Percentiles rank a stretch among this genome's conserved stretches.
Evolutionary conservation across 2,888 invertebrate species (phyloP).

Genomic region (Machimus atricapillus): DNA sequence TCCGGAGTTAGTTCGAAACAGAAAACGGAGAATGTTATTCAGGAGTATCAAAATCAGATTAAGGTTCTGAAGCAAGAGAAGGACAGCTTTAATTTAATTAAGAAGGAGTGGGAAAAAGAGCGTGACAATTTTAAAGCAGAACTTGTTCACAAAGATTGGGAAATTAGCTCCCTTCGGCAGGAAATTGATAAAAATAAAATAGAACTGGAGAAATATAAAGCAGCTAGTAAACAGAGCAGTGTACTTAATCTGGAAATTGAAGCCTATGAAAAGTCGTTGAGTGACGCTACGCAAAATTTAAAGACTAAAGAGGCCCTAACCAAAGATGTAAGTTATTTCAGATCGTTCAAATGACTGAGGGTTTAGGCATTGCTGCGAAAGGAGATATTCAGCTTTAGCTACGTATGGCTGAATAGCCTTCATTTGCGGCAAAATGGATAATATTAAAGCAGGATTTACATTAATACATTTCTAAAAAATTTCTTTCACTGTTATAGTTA

Average conservation of each 20-base stretch:
- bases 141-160: conserved; percentile 60
- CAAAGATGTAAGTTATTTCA: conserved; percentile 60
- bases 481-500: not conserved
- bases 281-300: conserved; percentile 71
- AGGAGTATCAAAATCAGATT: conserved; percentile 61
- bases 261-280: conserved; percentile 81
- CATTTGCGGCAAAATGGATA: not conserved
- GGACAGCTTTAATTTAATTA: conserved; percentile 57
- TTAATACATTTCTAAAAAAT: not conserved
- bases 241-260: conserved; percentile 90
- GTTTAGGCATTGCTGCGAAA: not conserved
- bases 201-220: conserved; percentile 71
- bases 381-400: not conserved
- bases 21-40: conserved; percentile 56
- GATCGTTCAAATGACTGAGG: not conserved
- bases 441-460: not conserved
- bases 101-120: conserved; percentile 63
- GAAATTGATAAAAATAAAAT: conserved; percentile 69
- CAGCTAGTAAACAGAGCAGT: conserved; percentile 78
- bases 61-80: conserved; percentile 62
- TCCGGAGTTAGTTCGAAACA: not conserved
- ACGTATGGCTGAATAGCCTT: not conserved
- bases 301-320: conserved; percentile 68
- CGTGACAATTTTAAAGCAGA: conserved; percentile 56
- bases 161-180: conserved; percentile 67